Base-by-base conservation (phyloP, 2,113 vertebrate genomes). In the Dicaeum eximium region DNA sequence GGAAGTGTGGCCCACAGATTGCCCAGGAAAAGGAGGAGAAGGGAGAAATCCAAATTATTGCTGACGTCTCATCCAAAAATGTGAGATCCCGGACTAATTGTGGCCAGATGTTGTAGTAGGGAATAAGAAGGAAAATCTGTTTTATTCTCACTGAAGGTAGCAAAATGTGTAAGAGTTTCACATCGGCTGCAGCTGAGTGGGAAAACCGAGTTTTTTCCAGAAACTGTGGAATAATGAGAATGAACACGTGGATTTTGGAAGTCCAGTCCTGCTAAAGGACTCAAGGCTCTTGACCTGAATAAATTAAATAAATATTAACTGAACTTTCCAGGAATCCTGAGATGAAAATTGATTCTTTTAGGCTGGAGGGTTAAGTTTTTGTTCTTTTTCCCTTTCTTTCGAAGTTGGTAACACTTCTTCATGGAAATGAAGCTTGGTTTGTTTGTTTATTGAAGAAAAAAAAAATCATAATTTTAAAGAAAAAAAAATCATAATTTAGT, bases 101-200 rank as follows among this genome's bases (percentile, higher is more conserved):
- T 83, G 94, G 92, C 94, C 97, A 97, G 96, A 97, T 97, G 96
- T 93, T 78, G 51, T 18, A 65, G 62, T 7, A 69, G 23, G 58
- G 78, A 65, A 79, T 64, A 9, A 65, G 38, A 22, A 62, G 56
- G 38, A 74, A 89, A 93, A 83, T 45, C 37, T 53, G 10, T 22
- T 94, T 86, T 90, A 35, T 93, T 70, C 86, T 80, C 31, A 24
- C 53, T 64, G 54, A 83, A 96, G 86, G 80, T 82, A 93, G 48
- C 60, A 78, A 64, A 71, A 40, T 3, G 3, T 56, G 33, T 60
- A 66, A 44, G 60, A 31, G 66, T 61, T 90, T 73, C 45, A 19
- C 54, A 70, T 65, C 62, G 56, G 73, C 57, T 72, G 57, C 37
- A 72, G 35, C 17, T 65, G 66, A 92, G 35, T 10, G 62, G 42